Evolutionary conservation across 2,797 vertebrate genomes (phyloP), one percentile per base, ranked within the genome.

Genomic region (Channa striata): DNA sequence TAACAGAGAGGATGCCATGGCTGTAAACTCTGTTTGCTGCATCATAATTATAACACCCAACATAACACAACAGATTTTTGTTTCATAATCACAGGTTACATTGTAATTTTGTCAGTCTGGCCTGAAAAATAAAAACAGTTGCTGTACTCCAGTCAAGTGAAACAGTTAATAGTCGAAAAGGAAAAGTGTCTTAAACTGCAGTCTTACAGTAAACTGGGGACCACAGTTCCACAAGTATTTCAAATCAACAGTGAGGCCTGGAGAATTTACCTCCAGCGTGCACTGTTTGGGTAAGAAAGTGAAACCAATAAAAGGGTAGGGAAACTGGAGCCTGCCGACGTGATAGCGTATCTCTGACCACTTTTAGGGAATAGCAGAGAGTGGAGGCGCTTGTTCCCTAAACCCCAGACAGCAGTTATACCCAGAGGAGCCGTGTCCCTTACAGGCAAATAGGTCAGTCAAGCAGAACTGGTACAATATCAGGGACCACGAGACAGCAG

Each of bases 321-420:
- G 30, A 57, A 64, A 47, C 39, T 9, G 48, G 33, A 54, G 30
- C 5, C 37, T 54, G 46, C 46, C 66, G 78, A 77, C 44, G 65
- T 72, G 78, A 77, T 77, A 72, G 78, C 74, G 63, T 58, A 66
- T 86, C 69, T 78, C 70, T 33, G 60, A 62, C 61, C 76, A 78
- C 72, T 82, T 85, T 72, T 40, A 67, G 54, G 83, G 83, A 86
- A 84, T 86, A 83, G 48, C 49, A 40, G 66, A 76, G 64, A 85
- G 64, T 34, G 39, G 74, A 81, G 68, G 66, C 73, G 56, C 61
- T 47, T 56, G 59, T 69, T 78, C 48, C 10, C 37, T 62, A 53
- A 85, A 80, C 75, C 80, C 69, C 73, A 78, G 79, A 83, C 79
- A 58, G 53, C 59, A 89, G 75, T 86, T 85, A 76, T 57, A 64